Evolutionary conservation across 1,140 invertebrate species (phyloP).

Genomic region (Trichogramma pretiosum): DNA sequence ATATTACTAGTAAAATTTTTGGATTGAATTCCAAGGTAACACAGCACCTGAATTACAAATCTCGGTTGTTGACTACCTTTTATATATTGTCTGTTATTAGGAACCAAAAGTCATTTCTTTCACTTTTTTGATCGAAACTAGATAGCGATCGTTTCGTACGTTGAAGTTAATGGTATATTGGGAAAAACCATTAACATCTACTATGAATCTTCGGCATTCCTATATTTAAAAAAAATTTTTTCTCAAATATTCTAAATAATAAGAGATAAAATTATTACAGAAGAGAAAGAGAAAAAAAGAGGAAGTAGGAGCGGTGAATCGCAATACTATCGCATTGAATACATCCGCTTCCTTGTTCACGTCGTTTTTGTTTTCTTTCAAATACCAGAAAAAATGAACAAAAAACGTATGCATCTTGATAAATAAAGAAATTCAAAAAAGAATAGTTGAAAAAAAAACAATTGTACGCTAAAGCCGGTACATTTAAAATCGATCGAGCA

Average conservation of each 20-base stretch:
- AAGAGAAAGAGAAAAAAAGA: too few relatives aligned
- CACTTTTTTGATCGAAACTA: slow-evolving; percentile 19
- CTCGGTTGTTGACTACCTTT: slow-evolving; percentile 18
- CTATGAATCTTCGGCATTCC: slow-evolving; percentile 17
- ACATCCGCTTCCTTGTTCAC: slow-evolving; percentile 16
- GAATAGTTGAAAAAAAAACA: slow-evolving; percentile 5
- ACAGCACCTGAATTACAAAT: slow-evolving; percentile 15
- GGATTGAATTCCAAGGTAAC: slow-evolving; percentile 4
- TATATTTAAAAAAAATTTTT: slow-evolving; percentile 18
- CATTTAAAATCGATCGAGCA: too few relatives aligned
- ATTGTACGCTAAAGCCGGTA: too few relatives aligned
- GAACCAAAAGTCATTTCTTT: slow-evolving; percentile 15
- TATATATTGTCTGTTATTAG: slow-evolving; percentile 18
- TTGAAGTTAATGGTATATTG: slow-evolving; percentile 19
- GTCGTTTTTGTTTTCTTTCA: slow-evolving; percentile 19
- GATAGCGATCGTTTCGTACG: slow-evolving; percentile 19
- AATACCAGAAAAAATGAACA: slow-evolving; percentile 15
- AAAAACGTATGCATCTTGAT: slow-evolving; percentile 13
- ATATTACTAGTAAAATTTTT: not conserved
- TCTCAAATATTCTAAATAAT: slow-evolving; percentile 20
- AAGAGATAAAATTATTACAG: slow-evolving; percentile 15
- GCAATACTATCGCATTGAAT: slow-evolving; percentile 6
- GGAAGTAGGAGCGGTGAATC: too few relatives aligned
- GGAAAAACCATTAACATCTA: slow-evolving; percentile 18
- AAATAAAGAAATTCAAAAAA: slow-evolving; percentile 17